Evolutionary conservation across 2,888 invertebrate species (phyloP).

Genomic region (Macaria notata): DNA sequence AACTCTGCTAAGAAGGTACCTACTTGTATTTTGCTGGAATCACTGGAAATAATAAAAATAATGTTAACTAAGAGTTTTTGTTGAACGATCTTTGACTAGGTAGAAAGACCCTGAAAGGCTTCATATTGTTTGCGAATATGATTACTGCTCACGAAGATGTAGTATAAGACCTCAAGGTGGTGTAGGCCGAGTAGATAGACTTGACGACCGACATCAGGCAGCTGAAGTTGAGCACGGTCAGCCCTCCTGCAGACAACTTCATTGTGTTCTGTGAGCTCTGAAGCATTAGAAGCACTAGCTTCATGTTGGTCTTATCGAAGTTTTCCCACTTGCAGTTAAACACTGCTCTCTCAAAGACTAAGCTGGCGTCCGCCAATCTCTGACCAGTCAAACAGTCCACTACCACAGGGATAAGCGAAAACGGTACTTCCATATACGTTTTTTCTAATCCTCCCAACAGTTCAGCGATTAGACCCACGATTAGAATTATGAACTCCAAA

Average conservation of each 20-base stretch:
- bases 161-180: slow-evolving; percentile 47
- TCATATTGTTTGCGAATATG: too few relatives aligned
- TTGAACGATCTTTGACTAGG: too few relatives aligned
- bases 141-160: not conserved
- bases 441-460: slow-evolving; percentile 51
- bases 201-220: slow-evolving; percentile 54
- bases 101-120: too few relatives aligned
- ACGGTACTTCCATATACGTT: slow-evolving; percentile 51
- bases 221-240: slow-evolving; percentile 47
- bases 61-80: too few relatives aligned
- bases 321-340: slow-evolving; percentile 63
- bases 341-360: slow-evolving; percentile 49
- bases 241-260: slow-evolving; percentile 56
- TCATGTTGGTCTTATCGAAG: slow-evolving; percentile 53
- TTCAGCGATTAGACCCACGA: slow-evolving; percentile 41
- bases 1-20: too few relatives aligned
- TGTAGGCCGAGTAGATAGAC: slow-evolving; percentile 58
- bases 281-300: slow-evolving; percentile 51
- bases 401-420: slow-evolving; percentile 44
- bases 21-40: too few relatives aligned
- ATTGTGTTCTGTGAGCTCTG: slow-evolving; percentile 56
- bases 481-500: slow-evolving; percentile 44
- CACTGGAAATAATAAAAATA: too few relatives aligned
- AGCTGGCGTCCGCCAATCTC: slow-evolving; percentile 52
- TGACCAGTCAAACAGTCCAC: slow-evolving; percentile 61